A percentile compares a stretch with the other conserved stretches of the same genome.
phyloP scores from a whole-genome alignment of 2,888 invertebrate species.

The Sesia apiformis region DNA sequence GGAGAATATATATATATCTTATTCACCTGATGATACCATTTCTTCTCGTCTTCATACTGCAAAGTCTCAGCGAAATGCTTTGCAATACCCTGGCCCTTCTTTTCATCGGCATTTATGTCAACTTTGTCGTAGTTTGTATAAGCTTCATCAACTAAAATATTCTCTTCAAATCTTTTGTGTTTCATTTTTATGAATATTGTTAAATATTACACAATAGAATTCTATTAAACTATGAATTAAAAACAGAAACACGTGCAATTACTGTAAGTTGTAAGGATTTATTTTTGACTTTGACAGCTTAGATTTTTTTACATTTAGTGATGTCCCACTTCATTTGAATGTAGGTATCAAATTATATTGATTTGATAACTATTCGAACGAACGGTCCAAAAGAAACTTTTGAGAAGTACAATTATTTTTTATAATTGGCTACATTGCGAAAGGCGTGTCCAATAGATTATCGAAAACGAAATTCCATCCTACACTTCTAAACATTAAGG shows the following conservation, averaged over 20 bases:
- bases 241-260: slow-evolving; percentile 20
- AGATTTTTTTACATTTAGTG: background rate
- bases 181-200: slow-evolving; percentile 42
- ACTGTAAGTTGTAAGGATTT: background rate
- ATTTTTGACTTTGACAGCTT: slow-evolving; percentile 13
- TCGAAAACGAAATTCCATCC: no score
- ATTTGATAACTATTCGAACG: no score
- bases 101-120: slow-evolving; percentile 61
- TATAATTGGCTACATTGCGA: no score
- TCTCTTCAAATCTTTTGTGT: slow-evolving; percentile 68
- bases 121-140: slow-evolving; percentile 57
- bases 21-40: slow-evolving; percentile 79
- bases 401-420: no score
- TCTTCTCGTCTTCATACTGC: slow-evolving; percentile 69
- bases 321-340: background rate
- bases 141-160: slow-evolving; percentile 63
- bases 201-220: background rate
- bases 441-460: no score
- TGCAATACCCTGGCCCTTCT: slow-evolving; percentile 59
- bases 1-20: no score
- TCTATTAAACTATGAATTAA: background rate
- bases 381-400: no score
- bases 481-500: no score
- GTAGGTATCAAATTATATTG: no score
- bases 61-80: slow-evolving; percentile 64